These are phyloP conservation scores for Metallyticus violacea DNA, from an alignment of 2,888 invertebrate genomes.

Conservation along the genomic window DNA sequence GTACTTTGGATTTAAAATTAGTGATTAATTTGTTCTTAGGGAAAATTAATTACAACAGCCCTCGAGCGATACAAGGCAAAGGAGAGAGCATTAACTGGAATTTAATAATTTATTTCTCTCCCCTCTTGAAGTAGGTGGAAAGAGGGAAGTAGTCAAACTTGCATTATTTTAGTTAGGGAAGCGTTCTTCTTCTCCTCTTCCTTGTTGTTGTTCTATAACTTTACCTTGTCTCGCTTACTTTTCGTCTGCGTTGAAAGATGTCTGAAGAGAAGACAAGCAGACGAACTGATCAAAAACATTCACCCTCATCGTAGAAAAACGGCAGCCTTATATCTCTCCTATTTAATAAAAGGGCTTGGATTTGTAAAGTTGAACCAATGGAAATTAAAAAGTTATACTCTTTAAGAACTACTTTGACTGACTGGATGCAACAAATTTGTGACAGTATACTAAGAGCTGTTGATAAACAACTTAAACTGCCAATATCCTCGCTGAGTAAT, in stretches of 20 bases:
- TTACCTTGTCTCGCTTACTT: background rate
- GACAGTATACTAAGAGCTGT: too few relatives aligned
- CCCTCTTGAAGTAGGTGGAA: background rate
- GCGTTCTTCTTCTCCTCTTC: background rate
- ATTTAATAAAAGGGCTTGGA: too few relatives aligned
- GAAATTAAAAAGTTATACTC: too few relatives aligned
- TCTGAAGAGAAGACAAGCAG: background rate
- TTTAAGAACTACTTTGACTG: too few relatives aligned
- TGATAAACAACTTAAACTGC: too few relatives aligned
- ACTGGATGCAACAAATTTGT: too few relatives aligned
- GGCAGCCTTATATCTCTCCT: too few relatives aligned
- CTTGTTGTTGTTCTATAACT: background rate
- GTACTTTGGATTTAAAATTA: background rate
- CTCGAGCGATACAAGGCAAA: background rate
- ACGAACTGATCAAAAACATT: too few relatives aligned
- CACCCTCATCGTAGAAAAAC: too few relatives aligned
- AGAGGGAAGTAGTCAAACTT: background rate
- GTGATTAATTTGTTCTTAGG: background rate
- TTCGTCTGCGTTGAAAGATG: background rate
- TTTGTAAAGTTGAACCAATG: too few relatives aligned
- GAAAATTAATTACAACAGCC: background rate
- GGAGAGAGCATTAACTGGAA: background rate
- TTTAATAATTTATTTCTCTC: background rate
- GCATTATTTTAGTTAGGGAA: background rate
- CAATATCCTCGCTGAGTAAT: too few relatives aligned